Evolutionary conservation across 2,888 invertebrate species (phyloP).

Genomic region (Himalopsyche japonica): DNA sequence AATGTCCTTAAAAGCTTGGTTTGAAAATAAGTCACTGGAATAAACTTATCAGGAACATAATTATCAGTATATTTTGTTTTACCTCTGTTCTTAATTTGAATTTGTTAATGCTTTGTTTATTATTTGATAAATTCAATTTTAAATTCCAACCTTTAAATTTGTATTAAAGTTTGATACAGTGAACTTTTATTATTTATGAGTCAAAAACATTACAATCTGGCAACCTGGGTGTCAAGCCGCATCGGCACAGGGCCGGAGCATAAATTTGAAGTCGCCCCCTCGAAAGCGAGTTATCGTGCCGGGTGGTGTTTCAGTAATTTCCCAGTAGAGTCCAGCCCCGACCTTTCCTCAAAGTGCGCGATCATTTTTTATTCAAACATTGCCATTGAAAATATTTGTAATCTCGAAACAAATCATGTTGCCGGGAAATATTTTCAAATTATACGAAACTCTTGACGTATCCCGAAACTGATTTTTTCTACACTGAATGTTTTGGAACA

Average conservation of each 20-base stretch:
- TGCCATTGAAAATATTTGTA: not conserved
- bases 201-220: not conserved
- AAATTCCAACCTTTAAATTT: too few relatives aligned
- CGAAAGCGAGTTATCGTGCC: conserved; percentile 23
- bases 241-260: conserved; percentile 5
- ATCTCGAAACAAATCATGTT: conserved; percentile 1
- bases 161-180: too few relatives aligned
- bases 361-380: conserved; percentile 21
- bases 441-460: not conserved
- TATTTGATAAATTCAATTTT: too few relatives aligned
- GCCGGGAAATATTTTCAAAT: not conserved
- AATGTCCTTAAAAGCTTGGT: too few relatives aligned
- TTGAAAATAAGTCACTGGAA: too few relatives aligned
- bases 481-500: not conserved
- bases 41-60: too few relatives aligned
- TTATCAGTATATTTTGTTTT: too few relatives aligned
- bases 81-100: too few relatives aligned
- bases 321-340: conserved; percentile 27
- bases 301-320: conserved; percentile 30
- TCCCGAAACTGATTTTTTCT: not conserved
- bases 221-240: not conserved
- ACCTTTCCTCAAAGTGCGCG: conserved; percentile 6
- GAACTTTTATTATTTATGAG: not conserved
- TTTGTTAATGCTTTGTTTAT: too few relatives aligned
- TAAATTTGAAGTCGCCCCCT: conserved; percentile 29